Percentiles rank a stretch among this genome's conserved stretches.
These are phyloP conservation scores for Leucosticte australis DNA, from an alignment of 2,113 vertebrate genomes.

Conservation along the genomic window DNA sequence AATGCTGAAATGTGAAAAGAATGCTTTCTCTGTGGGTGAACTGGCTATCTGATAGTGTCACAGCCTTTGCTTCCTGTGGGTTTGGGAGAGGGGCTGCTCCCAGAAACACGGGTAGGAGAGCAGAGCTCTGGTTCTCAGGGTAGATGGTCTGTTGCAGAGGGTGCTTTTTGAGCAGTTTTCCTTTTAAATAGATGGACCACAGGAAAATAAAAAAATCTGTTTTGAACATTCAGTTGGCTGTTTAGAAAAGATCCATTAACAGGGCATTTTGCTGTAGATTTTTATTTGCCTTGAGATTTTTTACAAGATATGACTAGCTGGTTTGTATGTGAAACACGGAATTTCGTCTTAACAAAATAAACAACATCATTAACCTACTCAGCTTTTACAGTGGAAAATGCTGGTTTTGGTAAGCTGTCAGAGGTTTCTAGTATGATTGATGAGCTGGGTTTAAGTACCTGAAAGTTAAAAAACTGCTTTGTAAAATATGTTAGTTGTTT, in stretches of 20 bases:
- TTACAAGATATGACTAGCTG: not conserved
- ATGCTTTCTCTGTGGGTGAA: not conserved
- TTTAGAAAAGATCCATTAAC: not conserved
- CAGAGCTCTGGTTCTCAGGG: not conserved
- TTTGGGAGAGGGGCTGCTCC: not conserved
- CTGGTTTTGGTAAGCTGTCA: constrained; percentile 52
- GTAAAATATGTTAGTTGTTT: constrained; percentile 27
- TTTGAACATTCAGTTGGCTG: not conserved
- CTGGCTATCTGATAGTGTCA: not conserved
- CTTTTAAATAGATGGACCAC: not conserved
- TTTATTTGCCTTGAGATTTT: not conserved
- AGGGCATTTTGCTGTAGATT: not conserved
- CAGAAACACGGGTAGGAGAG: not conserved
- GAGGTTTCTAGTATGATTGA: constrained; percentile 54
- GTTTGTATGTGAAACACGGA: not conserved
- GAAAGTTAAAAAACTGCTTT: constrained; percentile 47
- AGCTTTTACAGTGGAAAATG: constrained; percentile 36
- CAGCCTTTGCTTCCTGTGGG: not conserved
- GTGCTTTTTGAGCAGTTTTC: not conserved
- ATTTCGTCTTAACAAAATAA: constrained; percentile 5
- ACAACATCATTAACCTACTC: constrained; percentile 15
- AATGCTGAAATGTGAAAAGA: not conserved
- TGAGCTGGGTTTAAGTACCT: constrained; percentile 46
- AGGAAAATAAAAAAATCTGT: not conserved
- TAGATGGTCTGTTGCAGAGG: not conserved